Evolutionary conservation across 2,888 invertebrate species (phyloP), one percentile per base, ranked within the genome.

Genomic region (Aproaerema taeniolella): DNA sequence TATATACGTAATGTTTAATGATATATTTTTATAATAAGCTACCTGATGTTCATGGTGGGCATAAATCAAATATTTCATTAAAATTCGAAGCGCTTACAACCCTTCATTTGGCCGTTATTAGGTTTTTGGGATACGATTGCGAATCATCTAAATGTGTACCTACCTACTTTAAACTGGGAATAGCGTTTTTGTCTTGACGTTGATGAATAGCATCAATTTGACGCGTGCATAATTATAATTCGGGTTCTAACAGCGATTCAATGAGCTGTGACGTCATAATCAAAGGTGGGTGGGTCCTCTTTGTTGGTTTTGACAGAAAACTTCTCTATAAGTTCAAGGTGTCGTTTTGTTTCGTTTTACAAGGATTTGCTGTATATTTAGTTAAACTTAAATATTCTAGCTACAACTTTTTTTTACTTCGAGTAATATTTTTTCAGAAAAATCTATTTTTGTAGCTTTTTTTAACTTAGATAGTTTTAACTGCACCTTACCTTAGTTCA

Each of bases 11-110:
- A 86, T 85, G 74, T 68, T 80, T 86, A 86, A 86, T 86, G 80
- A 85, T 85, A 85, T 80, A 82, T 79, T 76, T 79, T 74, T 76
- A 79, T 86, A 83, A 85, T 86, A 86, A 85, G 86, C 85, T 86
- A 86, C 85, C 85, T 82, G 81, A 82, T 77, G 72, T 76, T 68
- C 65, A 59, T 57, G 71, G 62, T 55, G 72, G 67, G 73, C 71
- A 86, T 86, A 86, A 86, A 86, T 86, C 85, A 86, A 83, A 83
- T 80, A 82, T 83, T 86, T 85, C 85, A 86, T 86, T 86, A 86
- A 83, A 83, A 76, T 70, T 75, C 74, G 68, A 66, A 67, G 58
- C 68, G 72, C 61, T 70, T 58, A 60, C 72, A 83, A 80, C 83
- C 85, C 85, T 85, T 83, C 69, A 82, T 79, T 81, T 73, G 55